phyloP scores from a whole-genome alignment of 2,113 vertebrate species.

The Ifrita kowaldi region DNA sequence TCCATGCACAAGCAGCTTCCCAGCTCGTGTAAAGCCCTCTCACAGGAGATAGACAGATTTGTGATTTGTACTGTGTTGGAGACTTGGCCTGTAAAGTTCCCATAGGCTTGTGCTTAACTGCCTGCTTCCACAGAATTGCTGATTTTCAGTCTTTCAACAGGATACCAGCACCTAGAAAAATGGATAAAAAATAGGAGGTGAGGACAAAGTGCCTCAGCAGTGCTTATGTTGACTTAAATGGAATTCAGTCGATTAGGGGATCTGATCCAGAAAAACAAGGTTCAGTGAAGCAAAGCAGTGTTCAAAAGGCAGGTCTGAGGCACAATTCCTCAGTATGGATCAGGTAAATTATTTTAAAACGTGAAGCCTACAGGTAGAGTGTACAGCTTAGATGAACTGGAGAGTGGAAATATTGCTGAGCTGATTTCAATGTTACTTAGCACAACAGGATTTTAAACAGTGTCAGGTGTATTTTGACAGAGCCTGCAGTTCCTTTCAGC shows the following conservation, averaged over 20 bases:
- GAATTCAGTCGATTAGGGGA: background rate
- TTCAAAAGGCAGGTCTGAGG: background rate
- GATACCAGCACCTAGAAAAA: background rate
- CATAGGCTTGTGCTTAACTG: background rate
- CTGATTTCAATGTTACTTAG: background rate
- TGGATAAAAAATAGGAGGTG: background rate
- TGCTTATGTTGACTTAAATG: background rate
- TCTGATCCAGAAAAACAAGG: background rate
- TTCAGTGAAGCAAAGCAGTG: background rate
- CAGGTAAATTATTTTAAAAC: background rate
- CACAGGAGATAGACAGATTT: background rate
- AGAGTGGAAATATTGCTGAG: background rate
- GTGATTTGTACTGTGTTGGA: background rate
- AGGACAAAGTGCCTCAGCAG: background rate
- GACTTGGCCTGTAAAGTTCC: background rate
- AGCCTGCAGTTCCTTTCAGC: background rate
- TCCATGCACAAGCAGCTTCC: background rate
- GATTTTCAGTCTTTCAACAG: background rate
- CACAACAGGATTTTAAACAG: background rate
- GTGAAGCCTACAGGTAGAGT: background rate
- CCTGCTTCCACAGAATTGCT: background rate
- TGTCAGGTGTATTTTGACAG: background rate
- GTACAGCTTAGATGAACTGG: background rate
- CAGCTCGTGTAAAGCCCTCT: background rate
- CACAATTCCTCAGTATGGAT: background rate